Base-by-base conservation (phyloP, 2,888 invertebrate species). In the Lagria hirta region DNA sequence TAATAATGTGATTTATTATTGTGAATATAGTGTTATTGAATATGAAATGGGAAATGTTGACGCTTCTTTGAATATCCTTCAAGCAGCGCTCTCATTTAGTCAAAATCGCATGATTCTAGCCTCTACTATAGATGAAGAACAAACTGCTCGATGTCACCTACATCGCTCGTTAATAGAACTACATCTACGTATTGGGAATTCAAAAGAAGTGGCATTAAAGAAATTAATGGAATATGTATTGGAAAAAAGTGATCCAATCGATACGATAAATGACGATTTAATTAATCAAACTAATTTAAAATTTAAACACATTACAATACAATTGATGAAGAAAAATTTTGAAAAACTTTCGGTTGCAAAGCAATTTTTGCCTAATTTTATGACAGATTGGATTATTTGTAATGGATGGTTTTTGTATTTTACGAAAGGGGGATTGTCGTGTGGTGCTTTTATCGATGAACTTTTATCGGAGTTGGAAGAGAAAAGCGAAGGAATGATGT, bases 21-120 rank as follows among this genome's bases (percentile, higher is more conserved):
- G 75, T 3, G 84, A 84, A 63, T 81, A 80, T 60, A 82, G 81
- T 4, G 61, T 82, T 29, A 73, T 81, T 38, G 82, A 83, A 61
- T 70, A 71, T 34, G 80, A 80, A 63, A 63, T 75, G 17, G 76
- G 73, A 8, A 73, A 73, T 52, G 49, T 60, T 4, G 72, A 75
- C 7, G 70, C 59, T 23, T 74, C 75, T 38, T 51, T 75, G n/a
- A 75, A 72, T 50, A 74, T 80, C 30, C 68, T 81, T 18, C 69
- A 73, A 52, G 78, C 75, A 12, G 70, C 78, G 3, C 63, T 78
- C 44, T 58, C 62, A 1, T 33, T 44, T 8, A 18, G 26, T 24
- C 13, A 16, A 6, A 36, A 28, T 12, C 8, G 54, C 26, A 56
- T 66, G 10, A 38, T 29, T 12, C 55, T 57, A 12, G 48, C 51